These are phyloP conservation scores for Ophioninae sp. DNA, from an alignment of 2,888 invertebrate species.

Conservation along the genomic window DNA sequence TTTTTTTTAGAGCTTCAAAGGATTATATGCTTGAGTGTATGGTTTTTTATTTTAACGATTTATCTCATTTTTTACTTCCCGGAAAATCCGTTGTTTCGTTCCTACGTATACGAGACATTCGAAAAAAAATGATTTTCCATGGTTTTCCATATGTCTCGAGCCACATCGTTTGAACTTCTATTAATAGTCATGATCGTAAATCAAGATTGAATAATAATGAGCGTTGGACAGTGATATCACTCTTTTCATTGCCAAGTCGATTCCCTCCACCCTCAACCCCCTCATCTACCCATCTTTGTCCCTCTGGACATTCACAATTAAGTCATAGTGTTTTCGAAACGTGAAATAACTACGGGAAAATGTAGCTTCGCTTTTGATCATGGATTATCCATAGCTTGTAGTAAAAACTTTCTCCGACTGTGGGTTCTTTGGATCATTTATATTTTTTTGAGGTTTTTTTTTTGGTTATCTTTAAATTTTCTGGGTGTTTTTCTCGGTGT, in stretches of 20 bases:
- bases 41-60: too few relatives aligned
- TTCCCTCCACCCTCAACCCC: slow-evolving; percentile 25
- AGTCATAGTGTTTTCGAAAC: slow-evolving; percentile 36
- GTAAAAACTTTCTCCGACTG: not conserved
- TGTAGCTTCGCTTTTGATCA: not conserved
- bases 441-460: too few relatives aligned
- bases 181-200: slow-evolving; percentile 67
- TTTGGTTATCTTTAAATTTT: too few relatives aligned
- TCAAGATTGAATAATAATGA: slow-evolving; percentile 69
- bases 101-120: too few relatives aligned
- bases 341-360: slow-evolving; percentile 12
- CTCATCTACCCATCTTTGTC: slow-evolving; percentile 16
- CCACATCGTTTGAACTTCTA: slow-evolving; percentile 60
- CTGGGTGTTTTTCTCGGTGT: too few relatives aligned
- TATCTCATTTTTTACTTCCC: too few relatives aligned
- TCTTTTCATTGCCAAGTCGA: slow-evolving; percentile 62
- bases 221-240: slow-evolving; percentile 65
- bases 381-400: not conserved
- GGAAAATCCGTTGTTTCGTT: too few relatives aligned
- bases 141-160: slow-evolving; percentile 47
- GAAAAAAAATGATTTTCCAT: slow-evolving; percentile 36
- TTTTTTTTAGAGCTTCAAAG: too few relatives aligned
- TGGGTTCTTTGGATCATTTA: too few relatives aligned
- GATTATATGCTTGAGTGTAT: too few relatives aligned
- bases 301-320: slow-evolving; percentile 49